Conservation (phyloP, 2,113 vertebrate genomes). For the Saguinus midas region DNA sequence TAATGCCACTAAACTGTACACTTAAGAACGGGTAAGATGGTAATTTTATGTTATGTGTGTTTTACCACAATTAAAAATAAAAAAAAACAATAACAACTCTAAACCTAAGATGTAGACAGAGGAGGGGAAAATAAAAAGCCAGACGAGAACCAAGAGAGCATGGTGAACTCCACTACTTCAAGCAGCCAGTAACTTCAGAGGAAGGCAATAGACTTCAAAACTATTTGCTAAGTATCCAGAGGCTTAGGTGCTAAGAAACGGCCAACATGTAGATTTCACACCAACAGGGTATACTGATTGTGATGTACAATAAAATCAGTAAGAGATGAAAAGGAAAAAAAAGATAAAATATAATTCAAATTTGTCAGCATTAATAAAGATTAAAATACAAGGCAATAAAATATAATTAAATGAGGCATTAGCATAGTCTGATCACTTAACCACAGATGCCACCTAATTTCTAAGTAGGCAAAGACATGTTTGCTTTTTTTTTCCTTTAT, state of each 20-base stretch:
- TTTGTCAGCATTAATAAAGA: slow-evolving; percentile 31
- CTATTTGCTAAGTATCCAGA: not conserved
- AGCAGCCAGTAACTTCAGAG: not conserved
- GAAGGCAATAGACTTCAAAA: not conserved
- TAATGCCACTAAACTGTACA: not conserved
- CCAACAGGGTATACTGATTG: not conserved
- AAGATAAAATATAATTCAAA: not conserved
- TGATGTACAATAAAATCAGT: slow-evolving; percentile 36
- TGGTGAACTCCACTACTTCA: not conserved
- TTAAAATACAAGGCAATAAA: slow-evolving; percentile 12
- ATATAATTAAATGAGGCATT: not conserved
- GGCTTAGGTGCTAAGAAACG: not conserved
- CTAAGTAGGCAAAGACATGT: not conserved
- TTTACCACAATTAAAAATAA: not conserved
- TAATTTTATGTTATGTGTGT: not conserved
- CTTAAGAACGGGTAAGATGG: not conserved
- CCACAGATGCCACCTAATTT: not conserved
- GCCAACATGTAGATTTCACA: not conserved
- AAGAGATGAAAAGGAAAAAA: not conserved
- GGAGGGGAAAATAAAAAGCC: not conserved
- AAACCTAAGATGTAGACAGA: not conserved
- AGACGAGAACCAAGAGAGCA: not conserved
- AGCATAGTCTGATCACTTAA: not conserved
- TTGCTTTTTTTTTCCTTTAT: not conserved
- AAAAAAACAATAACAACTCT: not conserved